Conservation (phyloP, 2,113 vertebrate species). For the Pteropus alecto region DNA sequence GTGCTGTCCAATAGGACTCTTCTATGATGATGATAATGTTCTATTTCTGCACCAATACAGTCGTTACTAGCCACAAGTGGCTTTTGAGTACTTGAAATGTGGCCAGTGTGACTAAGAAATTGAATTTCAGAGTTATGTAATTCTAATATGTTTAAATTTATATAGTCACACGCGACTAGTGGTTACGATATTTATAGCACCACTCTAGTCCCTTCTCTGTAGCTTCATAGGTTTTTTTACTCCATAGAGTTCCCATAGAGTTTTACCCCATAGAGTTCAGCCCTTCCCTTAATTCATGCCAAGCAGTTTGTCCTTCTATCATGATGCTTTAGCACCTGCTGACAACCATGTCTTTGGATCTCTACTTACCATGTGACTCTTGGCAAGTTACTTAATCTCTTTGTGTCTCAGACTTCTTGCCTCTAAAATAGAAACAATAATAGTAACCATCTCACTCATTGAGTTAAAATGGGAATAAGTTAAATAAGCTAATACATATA, state of each 20-base stretch:
- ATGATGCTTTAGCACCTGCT: background rate
- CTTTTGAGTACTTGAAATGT: conserved; percentile 6
- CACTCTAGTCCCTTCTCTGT: background rate
- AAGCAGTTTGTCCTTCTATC: background rate
- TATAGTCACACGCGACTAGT: background rate
- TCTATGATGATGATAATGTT: background rate
- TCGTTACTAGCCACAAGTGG: background rate
- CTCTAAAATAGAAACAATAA: background rate
- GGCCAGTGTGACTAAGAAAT: background rate
- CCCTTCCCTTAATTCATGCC: background rate
- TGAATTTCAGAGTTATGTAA: background rate
- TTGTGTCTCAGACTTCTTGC: background rate
- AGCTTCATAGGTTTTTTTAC: background rate
- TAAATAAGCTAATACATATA: background rate
- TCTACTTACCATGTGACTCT: background rate
- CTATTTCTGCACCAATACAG: background rate
- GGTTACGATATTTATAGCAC: background rate
- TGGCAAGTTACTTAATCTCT: background rate
- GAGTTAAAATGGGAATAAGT: background rate
- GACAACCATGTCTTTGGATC: background rate
- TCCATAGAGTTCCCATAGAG: background rate
- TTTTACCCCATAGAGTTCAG: background rate
- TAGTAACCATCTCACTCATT: background rate
- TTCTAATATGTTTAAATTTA: background rate
- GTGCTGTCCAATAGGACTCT: background rate